Evolutionary conservation across 1,140 invertebrate genomes (phyloP).

Genomic region (Oppia nitens): DNA sequence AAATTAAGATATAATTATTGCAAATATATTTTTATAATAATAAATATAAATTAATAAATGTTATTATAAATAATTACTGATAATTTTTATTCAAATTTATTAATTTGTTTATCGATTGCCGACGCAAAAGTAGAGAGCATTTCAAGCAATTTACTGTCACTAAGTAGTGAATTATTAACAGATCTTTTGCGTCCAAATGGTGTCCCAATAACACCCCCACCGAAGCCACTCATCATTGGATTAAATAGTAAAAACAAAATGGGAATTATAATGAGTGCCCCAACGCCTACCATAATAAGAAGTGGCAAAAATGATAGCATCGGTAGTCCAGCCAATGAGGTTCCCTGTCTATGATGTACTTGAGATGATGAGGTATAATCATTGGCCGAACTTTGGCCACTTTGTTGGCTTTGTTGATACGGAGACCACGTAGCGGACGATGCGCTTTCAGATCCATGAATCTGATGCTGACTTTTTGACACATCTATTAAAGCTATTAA

Average conservation of each 20-base stretch:
- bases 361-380: not conserved
- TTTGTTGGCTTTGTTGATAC: not conserved
- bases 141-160: not conserved
- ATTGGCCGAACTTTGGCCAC: not conserved
- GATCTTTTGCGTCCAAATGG: not conserved
- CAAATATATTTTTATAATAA: no score
- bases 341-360: not conserved
- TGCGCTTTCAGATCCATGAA: not conserved
- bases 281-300: not conserved
- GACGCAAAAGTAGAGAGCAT: not conserved
- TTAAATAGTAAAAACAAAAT: not conserved
- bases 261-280: not conserved
- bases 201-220: not conserved
- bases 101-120: not conserved
- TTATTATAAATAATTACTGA: no score
- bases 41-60: no score
- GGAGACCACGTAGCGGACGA: not conserved
- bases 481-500: not conserved
- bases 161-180: not conserved
- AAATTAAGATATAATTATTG: no score
- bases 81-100: not conserved
- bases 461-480: not conserved
- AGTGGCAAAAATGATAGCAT: not conserved
- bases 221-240: not conserved
- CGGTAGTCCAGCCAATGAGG: not conserved